These are phyloP conservation scores for Fundulus diaphanus DNA, from an alignment of 2,797 vertebrate species.

Conservation along the genomic window DNA sequence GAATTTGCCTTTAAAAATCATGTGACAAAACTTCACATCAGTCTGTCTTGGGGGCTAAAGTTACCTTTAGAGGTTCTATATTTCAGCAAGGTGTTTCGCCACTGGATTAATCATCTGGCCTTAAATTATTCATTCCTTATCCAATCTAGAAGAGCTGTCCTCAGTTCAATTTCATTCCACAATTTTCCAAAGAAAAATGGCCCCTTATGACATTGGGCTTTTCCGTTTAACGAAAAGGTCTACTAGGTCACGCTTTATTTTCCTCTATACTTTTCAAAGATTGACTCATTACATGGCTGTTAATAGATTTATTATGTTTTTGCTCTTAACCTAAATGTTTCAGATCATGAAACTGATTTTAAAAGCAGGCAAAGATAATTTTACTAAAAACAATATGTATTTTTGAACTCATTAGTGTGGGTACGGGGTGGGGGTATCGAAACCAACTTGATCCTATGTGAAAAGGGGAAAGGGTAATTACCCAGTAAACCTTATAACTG, in stretches of 20 bases:
- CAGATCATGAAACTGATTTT: too few species aligned
- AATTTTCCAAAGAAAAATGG: constrained; percentile 57
- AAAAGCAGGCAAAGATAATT: too few species aligned
- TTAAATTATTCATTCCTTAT: constrained; percentile 74
- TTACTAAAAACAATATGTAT: too few species aligned
- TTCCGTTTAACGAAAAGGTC: constrained; percentile 31
- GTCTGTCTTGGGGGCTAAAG: constrained; percentile 77
- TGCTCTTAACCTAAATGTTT: background rate
- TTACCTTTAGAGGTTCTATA: constrained; percentile 72
- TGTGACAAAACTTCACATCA: constrained; percentile 71
- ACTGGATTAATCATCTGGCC: constrained; percentile 69
- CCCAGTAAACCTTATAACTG: too few species aligned
- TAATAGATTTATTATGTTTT: background rate
- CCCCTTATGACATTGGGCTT: constrained; percentile 17
- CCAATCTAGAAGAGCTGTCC: constrained; percentile 61
- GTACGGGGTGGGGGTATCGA: too few species aligned
- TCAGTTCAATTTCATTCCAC: constrained; percentile 59
- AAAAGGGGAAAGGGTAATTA: background rate
- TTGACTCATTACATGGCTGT: background rate
- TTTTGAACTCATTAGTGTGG: too few species aligned
- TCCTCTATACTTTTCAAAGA: background rate
- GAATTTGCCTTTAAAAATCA: constrained; percentile 70
- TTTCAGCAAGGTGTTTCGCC: constrained; percentile 59
- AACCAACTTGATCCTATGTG: background rate
- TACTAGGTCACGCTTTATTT: background rate